Evolutionary conservation across 2,113 vertebrate species (phyloP).

Genomic region (Megatriorchis doriae): DNA sequence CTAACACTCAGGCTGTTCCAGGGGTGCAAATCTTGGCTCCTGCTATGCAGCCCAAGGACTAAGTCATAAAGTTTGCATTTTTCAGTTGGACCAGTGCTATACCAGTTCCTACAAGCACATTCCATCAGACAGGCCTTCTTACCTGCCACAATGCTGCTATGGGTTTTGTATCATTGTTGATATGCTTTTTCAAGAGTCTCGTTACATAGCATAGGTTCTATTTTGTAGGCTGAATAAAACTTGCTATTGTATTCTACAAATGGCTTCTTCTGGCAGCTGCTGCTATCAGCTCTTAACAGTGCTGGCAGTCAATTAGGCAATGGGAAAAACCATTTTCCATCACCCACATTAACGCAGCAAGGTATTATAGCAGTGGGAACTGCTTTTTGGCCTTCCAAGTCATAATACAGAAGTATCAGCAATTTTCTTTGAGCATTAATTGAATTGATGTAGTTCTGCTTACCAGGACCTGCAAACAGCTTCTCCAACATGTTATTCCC

Average conservation of each 20-base stretch:
- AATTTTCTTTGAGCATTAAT: not conserved
- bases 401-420: not conserved
- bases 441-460: slow-evolving; percentile 5
- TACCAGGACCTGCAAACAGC: not conserved
- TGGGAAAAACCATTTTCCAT: not conserved
- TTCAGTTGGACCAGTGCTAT: not conserved
- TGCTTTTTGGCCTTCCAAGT: not conserved
- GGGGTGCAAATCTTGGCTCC: not conserved
- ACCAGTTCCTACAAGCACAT: not conserved
- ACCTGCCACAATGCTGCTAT: not conserved
- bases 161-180: not conserved
- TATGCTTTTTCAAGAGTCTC: not conserved
- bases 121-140: not conserved
- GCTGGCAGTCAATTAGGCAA: not conserved
- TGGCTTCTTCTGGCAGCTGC: not conserved
- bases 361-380: not conserved
- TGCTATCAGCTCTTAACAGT: not conserved
- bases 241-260: not conserved
- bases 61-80: not conserved
- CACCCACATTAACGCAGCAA: not conserved
- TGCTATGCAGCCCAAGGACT: not conserved
- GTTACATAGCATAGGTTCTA: not conserved
- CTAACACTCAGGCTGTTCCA: not conserved
- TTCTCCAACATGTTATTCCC: not conserved
- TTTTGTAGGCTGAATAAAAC: not conserved